Base-by-base conservation (phyloP, 2,797 vertebrate genomes). In the Eleutherodactylus coqui region DNA sequence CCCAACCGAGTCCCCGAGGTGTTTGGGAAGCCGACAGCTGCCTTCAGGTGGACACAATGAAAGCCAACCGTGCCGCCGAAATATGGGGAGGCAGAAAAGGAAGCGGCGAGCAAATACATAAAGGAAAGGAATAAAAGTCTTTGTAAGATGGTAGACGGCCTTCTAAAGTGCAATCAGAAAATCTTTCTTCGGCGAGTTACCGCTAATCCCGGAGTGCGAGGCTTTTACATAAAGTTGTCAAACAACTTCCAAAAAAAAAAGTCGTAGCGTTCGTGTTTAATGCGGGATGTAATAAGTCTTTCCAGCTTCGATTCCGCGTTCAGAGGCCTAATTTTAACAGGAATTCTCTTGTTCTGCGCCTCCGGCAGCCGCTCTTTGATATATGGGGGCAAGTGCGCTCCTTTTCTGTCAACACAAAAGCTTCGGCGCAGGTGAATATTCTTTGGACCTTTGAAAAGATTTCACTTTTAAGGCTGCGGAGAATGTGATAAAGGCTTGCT, bases 401-500 rank as follows among this genome's bases (percentile, higher is more conserved):
- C 17, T 34, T 67, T 13, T 32, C 36, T 85, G 62, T 43, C 62
- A 85, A 75, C 70, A 60, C 62, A 53, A 70, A 75, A 51, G 79
- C 73, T 78, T 27, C n/a, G 4, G 34, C 73, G n/a, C 0, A 78
- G 83, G 80, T 83, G 34, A 85, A 79, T 64, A 83, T 62, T 67
- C 69, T 69, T 19, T 43, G 75, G 75, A 86, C 87, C 80, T 88
- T 86, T 83, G 83, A 82, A 85, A 78, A 81, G n/a, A 51, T 17
- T 29, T 76, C 41, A 24, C 62, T 87, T 85, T 27, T 47, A 60
- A 79, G 24, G 6, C 17, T 36, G 24, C 17, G 13, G 24, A 5
- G 53, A 64, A 70, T 60, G 85, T 67, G 10, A 58, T 78, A 41
- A 53, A 82, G 60, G 14, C 85, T 82, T 41, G 85, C 85, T 34